phyloP scores from a whole-genome alignment of 2,113 vertebrate genomes.

The Coracopsis vasa region DNA sequence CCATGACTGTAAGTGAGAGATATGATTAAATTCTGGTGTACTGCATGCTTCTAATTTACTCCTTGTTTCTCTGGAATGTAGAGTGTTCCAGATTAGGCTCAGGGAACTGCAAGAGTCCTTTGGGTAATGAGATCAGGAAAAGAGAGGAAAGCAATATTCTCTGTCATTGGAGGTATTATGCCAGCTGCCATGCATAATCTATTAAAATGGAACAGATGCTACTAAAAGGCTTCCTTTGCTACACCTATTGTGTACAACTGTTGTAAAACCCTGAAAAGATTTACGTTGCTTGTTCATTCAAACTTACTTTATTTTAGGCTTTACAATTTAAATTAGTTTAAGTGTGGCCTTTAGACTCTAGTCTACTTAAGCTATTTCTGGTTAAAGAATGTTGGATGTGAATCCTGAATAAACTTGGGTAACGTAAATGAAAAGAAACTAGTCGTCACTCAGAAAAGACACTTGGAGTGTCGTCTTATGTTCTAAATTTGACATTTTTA shows the following conservation, averaged over 20 bases:
- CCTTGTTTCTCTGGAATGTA: background rate
- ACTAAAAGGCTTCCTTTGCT: background rate
- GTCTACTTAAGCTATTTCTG: background rate
- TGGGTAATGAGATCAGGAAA: background rate
- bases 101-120: background rate
- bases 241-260: background rate
- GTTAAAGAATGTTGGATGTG: background rate
- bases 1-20: background rate
- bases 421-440: background rate
- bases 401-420: background rate
- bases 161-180: background rate
- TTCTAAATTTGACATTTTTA: background rate
- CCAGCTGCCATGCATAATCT: background rate
- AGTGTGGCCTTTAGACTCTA: background rate
- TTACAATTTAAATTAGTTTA: background rate
- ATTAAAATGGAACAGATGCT: slow-evolving; percentile 6
- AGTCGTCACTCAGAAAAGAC: background rate
- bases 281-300: background rate
- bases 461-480: background rate
- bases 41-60: background rate
- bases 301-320: background rate
- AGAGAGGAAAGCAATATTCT: background rate
- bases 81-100: background rate
- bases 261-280: background rate
- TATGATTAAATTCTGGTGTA: background rate